Base-by-base conservation (phyloP, 35 echinoderm and acorn worm species). In the Lytechinus variegatus region DNA sequence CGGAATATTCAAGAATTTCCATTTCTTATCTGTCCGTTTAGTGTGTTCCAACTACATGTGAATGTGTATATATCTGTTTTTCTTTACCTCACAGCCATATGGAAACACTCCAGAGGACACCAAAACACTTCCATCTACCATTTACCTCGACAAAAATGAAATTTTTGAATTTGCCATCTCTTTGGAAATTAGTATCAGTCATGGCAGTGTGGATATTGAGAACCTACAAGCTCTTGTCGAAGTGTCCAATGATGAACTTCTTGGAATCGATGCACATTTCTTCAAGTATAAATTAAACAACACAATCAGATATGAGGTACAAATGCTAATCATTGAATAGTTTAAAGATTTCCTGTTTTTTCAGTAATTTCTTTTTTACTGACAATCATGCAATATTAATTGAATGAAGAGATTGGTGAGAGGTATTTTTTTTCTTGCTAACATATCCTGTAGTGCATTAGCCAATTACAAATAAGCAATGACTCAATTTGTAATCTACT, bases 81-180 rank as follows among this genome's bases (percentile, higher is more conserved):
- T 71, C 61, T 24, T 71, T 79, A 79, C 66, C 66, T 24, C 88
- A 52, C 88, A 90, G 61, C 53, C 55, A 33, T 44, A 19, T 94
- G 93, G 56, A 53, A 66, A 55, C 56, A 56, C 16, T 19, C 28
- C 28, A 52, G 93, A 58, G 57, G 57, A 21, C 53, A 66, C 57
- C 56, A 61, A 53, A 55, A 71, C 33, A 52, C 66, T 95, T 19
- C 94, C 94, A 24, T 51, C 87, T 53, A 57, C 52, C n/a, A 87
- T 95, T 44, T 95, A 87, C 53, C 86, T 95, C n/a, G 94, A 95
- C 33, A 53, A 19, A 52, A 7, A 54, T 19, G 94, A 86, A 21
- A 33, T 95, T 9, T 95, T 72, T 86, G 19, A 86, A 27, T 95
- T 95, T 55, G 54, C 28, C 53, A 57, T 95, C 29, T 95, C 61